Percentiles rank a stretch among this genome's conserved stretches.
These are phyloP conservation scores for Heteromurus nitidus DNA, from an alignment of 2,888 invertebrate species.

Conservation along the genomic window DNA sequence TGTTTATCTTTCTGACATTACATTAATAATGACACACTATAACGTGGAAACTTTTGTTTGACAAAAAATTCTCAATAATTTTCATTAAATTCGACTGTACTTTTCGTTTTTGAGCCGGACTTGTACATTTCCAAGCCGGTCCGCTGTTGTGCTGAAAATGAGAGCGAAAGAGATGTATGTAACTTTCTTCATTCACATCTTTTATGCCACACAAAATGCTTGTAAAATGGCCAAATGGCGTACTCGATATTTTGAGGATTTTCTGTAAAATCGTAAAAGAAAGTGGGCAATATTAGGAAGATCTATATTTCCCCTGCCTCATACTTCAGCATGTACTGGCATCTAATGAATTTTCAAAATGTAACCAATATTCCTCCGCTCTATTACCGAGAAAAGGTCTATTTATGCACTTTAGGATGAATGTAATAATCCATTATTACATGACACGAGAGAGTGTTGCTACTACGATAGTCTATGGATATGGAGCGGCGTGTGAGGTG, in stretches of 20 bases:
- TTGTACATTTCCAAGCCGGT: too few species aligned
- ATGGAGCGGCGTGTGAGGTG: not conserved
- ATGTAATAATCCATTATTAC: conserved; percentile 46
- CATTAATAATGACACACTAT: too few species aligned
- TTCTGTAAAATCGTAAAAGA: conserved; percentile 17
- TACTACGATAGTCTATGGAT: not conserved
- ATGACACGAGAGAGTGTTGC: conserved; percentile 20
- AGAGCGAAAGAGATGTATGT: too few species aligned
- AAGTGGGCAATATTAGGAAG: conserved; percentile 18
- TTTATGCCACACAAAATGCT: conserved; percentile 8
- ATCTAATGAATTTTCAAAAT: conserved; percentile 10
- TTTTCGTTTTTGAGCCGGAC: too few species aligned
- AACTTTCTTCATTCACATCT: not conserved
- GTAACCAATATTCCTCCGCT: conserved; percentile 33
- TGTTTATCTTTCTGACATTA: too few species aligned
- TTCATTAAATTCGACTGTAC: too few species aligned
- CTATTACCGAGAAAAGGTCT: conserved; percentile 34
- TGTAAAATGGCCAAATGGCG: conserved; percentile 11
- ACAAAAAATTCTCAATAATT: too few species aligned
- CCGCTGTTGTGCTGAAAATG: too few species aligned
- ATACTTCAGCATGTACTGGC: too few species aligned
- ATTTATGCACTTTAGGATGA: conserved; percentile 37
- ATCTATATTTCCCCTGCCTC: conserved; percentile 27
- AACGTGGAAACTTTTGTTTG: too few species aligned
- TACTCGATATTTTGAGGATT: not conserved